Evolutionary conservation across 2,113 vertebrate species (phyloP), one percentile per base, ranked within the genome.

Genomic region (Hippolais icterina): DNA sequence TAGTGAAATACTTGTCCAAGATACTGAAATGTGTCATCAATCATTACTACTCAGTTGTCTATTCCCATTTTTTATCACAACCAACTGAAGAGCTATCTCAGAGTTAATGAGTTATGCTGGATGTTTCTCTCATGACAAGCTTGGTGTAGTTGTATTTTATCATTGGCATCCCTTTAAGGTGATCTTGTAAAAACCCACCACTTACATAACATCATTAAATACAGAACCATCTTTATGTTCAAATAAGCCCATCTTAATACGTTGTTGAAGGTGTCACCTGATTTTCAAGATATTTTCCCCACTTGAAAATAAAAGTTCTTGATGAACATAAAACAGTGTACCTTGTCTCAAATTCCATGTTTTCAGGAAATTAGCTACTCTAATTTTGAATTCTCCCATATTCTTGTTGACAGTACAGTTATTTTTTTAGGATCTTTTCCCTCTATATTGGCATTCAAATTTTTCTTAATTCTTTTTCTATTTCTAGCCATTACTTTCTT

Each of bases 11-110:
- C 23, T 83, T 92, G 44, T 68, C 90, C 44, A 31, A 72, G 69
- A 87, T 63, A 82, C 23, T 94, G 64, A 94, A 97, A 90, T 54
- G 66, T 89, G 23, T 65, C 24, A 93, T 86, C 64, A 81, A 5
- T 93, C 79, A 79, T 44, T 33, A 65, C 27, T 75, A 85, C 6
- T 18, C 63, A 71, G 56, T 41, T 14, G 6, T 63, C 79, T 56
- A 28, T 52, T 93, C 28, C 27, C 53, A 93, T 27, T 42, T 59
- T 79, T 35, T 42, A 68, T 37, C n/a, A 29, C 8, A 91, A 71
- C 14, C n/a, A 96, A 69, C 17, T 81, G 31, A 92, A 92, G 41
- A 80, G 42, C 56, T 24, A 79, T 52, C 56, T 93, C 59, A 71
- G 31, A 76, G 60, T 88, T 69, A 75, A 86, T 70, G 76, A 90